Evolutionary conservation across 2,113 vertebrate genomes (phyloP).

Genomic region (Hemichromis elongatus): DNA sequence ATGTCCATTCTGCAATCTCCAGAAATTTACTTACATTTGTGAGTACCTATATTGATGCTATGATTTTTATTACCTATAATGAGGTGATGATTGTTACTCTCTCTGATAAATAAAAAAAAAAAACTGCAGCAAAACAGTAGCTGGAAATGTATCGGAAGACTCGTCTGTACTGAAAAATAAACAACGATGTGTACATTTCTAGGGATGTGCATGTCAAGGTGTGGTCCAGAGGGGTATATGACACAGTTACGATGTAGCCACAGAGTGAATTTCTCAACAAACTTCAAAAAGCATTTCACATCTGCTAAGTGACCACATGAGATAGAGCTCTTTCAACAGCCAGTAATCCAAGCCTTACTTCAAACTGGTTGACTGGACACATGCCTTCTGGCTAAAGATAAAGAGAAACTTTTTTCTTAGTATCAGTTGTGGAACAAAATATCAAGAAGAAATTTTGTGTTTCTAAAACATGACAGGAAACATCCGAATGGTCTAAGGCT

Average conservation of each 20-base stretch:
- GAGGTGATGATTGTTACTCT: background rate
- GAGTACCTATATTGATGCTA: background rate
- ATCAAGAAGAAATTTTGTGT: background rate
- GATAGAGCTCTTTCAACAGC: background rate
- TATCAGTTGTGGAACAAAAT: background rate
- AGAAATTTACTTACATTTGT: background rate
- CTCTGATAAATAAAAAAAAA: background rate
- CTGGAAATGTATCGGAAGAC: background rate
- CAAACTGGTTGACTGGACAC: background rate
- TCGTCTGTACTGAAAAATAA: background rate
- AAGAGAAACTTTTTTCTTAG: background rate
- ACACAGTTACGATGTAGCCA: background rate
- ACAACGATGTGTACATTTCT: rapidly evolving
- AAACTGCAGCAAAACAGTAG: background rate
- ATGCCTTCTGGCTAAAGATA: background rate
- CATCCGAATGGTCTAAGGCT: background rate
- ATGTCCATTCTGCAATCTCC: background rate
- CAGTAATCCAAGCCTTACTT: background rate
- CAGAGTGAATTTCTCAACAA: background rate
- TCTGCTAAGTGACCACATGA: background rate
- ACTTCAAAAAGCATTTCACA: background rate
- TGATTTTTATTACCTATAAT: background rate
- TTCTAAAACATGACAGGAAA: background rate
- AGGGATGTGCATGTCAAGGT: background rate
- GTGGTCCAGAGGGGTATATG: background rate